Percentiles rank a stretch among this genome's conserved stretches.
Conservation (phyloP, 2,888 invertebrate genomes). For the Onchidella celtica region DNA sequence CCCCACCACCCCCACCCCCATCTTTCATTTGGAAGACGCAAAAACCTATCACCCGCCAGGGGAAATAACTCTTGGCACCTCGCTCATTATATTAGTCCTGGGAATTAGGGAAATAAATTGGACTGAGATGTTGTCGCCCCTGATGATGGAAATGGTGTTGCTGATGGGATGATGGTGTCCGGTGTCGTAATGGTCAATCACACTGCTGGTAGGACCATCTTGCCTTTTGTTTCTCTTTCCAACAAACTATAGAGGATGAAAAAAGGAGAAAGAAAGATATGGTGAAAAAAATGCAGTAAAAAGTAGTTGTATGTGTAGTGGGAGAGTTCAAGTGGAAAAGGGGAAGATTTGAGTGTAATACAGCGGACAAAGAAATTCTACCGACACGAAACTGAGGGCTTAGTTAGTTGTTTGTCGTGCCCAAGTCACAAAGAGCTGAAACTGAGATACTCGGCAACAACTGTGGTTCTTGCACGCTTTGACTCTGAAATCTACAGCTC, state of each 20-base stretch:
- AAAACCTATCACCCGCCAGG: slow-evolving; percentile 22
- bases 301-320: background rate
- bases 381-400: too few relatives aligned
- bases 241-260: too few relatives aligned
- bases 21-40: background rate
- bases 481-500: too few relatives aligned
- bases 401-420: too few relatives aligned
- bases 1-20: background rate
- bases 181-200: slow-evolving; percentile 23
- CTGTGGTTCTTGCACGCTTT: too few relatives aligned
- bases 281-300: background rate
- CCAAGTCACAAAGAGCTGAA: too few relatives aligned
- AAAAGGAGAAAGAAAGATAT: background rate
- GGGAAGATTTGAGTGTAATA: too few relatives aligned
- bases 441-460: too few relatives aligned
- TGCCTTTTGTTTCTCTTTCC: too few relatives aligned
- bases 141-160: slow-evolving; percentile 28
- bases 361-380: too few relatives aligned
- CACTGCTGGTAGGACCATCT: too few relatives aligned
- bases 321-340: too few relatives aligned
- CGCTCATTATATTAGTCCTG: slow-evolving; percentile 45
- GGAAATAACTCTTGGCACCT: slow-evolving; percentile 46
- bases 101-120: slow-evolving; percentile 47
- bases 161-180: slow-evolving; percentile 33
- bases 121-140: slow-evolving; percentile 40